Base-by-base conservation (phyloP, 2,888 invertebrate species). In the Heliconius charithonia region DNA sequence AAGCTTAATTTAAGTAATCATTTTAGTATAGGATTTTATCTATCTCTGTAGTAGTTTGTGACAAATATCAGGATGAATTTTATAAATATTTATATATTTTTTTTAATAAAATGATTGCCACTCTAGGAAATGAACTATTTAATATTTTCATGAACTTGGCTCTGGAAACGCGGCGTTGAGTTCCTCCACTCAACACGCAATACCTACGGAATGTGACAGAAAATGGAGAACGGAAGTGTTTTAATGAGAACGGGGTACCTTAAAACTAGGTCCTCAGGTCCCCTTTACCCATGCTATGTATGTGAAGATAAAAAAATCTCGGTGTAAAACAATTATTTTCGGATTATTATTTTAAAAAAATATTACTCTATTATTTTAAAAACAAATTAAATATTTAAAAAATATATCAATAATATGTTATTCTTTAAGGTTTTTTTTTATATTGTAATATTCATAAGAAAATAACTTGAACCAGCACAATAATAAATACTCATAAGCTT, bases 11-110 rank as follows among this genome's bases (percentile, higher is more conserved):
- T 32, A 29, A 29, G 32, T 66, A 66, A 66, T 66, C 29, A 66
- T 66, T 66, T 66, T 66, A 67, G 59, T 59, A n/a, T n/a, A 56
- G 22, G 62, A n/a, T n/a, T 62, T 25, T 19, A 25, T 62, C n/a
- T 62, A 63, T 63, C n/a, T 27, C 13, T n/a, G 13, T 25, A 25
- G 25, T n/a, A 27, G 27, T 63, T 63, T 16, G 62, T 25, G 27
- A 63, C 27, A 25, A 25, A 37, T 27, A 63, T 63, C 13, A 63
- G 13, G 12, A 13, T 25, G 27, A 25, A 25, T 63, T 63, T 63
- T 27, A 63, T 16, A 59, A 51, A 51, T 51, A 51, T 51, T 51
- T 22, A 7, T 7, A 51, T 3, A 32, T 41, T 10, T 59, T 59
- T 59, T 59, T 59, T 59, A n/a, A 59, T 59, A 59, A 10, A n/a